Evolutionary conservation across 2,113 vertebrate genomes (phyloP).

Genomic region (Hippocampus abdominalis): DNA sequence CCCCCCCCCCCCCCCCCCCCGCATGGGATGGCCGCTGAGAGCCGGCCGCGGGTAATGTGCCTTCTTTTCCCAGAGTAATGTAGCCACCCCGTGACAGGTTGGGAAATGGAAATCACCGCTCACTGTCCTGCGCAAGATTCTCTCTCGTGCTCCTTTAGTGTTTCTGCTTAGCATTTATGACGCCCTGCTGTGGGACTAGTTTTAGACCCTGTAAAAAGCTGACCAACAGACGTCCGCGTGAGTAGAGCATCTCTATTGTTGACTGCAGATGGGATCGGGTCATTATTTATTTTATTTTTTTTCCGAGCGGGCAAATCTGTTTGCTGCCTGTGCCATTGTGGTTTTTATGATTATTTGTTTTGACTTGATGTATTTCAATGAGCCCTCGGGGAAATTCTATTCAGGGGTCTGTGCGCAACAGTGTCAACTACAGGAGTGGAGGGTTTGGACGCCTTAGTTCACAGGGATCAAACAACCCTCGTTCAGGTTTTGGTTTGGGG

Average conservation of each 20-base stretch:
- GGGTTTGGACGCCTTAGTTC: not conserved
- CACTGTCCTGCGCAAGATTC: slow-evolving; percentile 31
- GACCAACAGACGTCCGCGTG: slow-evolving; percentile 46
- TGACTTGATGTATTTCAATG: not conserved
- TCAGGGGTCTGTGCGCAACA: not conserved
- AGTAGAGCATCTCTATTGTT: slow-evolving; percentile 36
- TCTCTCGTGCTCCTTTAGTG: slow-evolving; percentile 49
- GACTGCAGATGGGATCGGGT: slow-evolving; percentile 12
- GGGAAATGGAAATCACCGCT: slow-evolving; percentile 66
- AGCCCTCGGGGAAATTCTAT: not conserved
- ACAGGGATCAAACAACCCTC: not conserved
- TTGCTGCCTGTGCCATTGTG: not conserved
- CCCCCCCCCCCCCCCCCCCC: slow-evolving; percentile 56
- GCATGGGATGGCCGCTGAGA: slow-evolving; percentile 50
- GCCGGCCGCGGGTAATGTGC: slow-evolving; percentile 48
- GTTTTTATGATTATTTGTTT: not conserved
- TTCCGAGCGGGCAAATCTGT: too few relatives aligned
- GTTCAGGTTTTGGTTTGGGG: not conserved
- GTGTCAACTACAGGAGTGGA: not conserved
- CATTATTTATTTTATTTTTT: not conserved
- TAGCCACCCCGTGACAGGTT: slow-evolving; percentile 59
- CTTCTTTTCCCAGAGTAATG: slow-evolving; percentile 60
- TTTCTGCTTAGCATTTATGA: slow-evolving; percentile 57
- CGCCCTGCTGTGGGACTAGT: slow-evolving; percentile 60
- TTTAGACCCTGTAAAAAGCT: slow-evolving; percentile 57